Conservation (phyloP, 1,140 invertebrate species). For the Calliopsis andreniformis region DNA sequence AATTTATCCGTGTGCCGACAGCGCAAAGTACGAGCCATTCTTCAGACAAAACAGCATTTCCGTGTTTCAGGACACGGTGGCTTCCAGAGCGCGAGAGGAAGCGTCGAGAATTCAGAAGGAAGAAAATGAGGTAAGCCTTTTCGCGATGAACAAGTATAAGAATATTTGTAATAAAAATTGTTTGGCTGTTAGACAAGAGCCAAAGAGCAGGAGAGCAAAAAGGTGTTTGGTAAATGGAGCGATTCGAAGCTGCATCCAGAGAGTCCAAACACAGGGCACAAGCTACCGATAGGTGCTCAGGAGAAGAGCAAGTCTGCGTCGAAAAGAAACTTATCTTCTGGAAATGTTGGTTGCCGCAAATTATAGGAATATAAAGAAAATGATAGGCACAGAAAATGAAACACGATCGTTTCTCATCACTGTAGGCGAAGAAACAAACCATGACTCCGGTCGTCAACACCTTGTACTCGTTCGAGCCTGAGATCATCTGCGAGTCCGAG, state of each 20-base stretch:
- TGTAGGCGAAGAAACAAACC: slow-evolving; percentile 41
- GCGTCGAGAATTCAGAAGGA: slow-evolving; percentile 84
- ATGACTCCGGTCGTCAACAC: slow-evolving; percentile 14
- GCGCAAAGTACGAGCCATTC: slow-evolving; percentile 85
- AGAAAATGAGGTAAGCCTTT: slow-evolving; percentile 82
- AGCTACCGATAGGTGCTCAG: background rate
- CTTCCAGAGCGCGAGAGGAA: slow-evolving; percentile 88
- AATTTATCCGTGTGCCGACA: slow-evolving; percentile 70
- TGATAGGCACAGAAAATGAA: slow-evolving; percentile 22
- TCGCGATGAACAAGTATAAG: background rate
- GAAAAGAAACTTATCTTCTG: background rate
- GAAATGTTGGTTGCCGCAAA: slow-evolving; percentile 15
- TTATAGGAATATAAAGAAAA: too few relatives aligned
- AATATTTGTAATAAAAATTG: background rate
- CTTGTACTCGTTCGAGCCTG: slow-evolving; percentile 83
- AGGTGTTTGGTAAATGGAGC: slow-evolving; percentile 62
- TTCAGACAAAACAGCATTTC: slow-evolving; percentile 88
- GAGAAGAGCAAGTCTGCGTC: slow-evolving; percentile 29
- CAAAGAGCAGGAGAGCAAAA: slow-evolving; percentile 70
- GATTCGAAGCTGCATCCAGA: slow-evolving; percentile 66
- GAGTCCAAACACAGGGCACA: slow-evolving; percentile 47
- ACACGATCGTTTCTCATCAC: background rate
- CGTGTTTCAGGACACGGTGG: slow-evolving; percentile 89
- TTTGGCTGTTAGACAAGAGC: slow-evolving; percentile 61
- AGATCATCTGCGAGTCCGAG: slow-evolving; percentile 85